Conservation (phyloP, 2,888 invertebrate genomes). For the Hyppa rectilinea region DNA sequence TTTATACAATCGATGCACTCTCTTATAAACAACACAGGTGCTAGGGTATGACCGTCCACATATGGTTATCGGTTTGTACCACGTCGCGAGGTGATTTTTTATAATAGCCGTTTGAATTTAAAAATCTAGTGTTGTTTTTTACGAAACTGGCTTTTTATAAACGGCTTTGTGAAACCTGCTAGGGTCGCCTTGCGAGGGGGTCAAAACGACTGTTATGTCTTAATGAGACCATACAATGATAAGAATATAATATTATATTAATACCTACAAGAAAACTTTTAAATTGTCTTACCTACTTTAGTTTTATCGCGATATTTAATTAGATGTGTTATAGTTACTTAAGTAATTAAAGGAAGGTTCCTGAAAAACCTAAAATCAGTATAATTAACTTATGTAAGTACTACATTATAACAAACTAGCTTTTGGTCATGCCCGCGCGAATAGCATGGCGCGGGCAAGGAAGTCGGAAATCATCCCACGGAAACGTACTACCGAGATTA, state of each 20-base stretch:
- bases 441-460: too few species aligned
- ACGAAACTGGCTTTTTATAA: constrained; percentile 63
- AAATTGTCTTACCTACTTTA: background rate
- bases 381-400: background rate
- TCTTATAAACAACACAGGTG: constrained; percentile 91
- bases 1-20: constrained; percentile 88
- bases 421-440: too few species aligned
- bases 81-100: constrained; percentile 82
- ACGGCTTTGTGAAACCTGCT: constrained; percentile 66
- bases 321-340: too few species aligned
- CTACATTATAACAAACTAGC: background rate
- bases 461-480: too few species aligned
- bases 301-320: constrained; percentile 10
- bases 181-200: constrained; percentile 31
- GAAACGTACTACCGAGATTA: too few species aligned
- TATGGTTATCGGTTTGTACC: constrained; percentile 87
- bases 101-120: constrained; percentile 76
- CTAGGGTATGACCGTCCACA: constrained; percentile 88
- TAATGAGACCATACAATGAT: constrained; percentile 28
- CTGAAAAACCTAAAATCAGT: background rate
- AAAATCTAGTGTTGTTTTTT: constrained; percentile 68
- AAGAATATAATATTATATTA: too few species aligned
- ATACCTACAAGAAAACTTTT: constrained; percentile 11
- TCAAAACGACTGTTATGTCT: constrained; percentile 44
- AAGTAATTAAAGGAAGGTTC: too few species aligned